Percentiles rank a stretch among this genome's conserved stretches.
Conservation (phyloP, 2,888 invertebrate species). For the Pyrrhosoma nymphula region DNA sequence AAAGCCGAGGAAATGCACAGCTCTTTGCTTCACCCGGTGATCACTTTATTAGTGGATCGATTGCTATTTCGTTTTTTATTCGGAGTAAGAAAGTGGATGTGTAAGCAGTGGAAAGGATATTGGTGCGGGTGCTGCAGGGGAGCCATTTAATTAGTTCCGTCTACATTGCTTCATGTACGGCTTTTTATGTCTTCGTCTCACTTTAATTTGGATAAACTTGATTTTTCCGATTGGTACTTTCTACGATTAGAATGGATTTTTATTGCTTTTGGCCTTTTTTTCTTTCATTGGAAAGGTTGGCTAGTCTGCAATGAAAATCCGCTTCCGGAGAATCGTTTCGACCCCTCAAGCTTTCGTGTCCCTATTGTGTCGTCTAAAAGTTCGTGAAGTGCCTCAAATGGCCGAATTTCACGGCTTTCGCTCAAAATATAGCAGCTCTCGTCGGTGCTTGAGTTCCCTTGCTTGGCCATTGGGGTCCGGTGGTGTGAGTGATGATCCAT, state of each 20-base stretch:
- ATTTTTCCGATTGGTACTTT: no score
- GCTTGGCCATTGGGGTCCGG: neutral
- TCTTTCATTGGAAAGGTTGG: neutral
- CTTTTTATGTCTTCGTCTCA: no score
- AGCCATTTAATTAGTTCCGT: no score
- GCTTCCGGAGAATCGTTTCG: neutral
- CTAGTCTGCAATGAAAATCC: neutral
- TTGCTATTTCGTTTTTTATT: no score
- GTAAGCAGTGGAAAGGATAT: no score
- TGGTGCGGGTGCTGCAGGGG: no score
- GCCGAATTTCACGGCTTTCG: slow-evolving; percentile 26
- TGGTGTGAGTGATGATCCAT: neutral
- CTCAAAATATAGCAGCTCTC: neutral
- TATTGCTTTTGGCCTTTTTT: neutral
- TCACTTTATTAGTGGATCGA: no score
- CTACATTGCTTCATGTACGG: no score
- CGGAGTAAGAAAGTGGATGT: no score
- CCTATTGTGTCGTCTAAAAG: neutral
- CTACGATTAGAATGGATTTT: neutral
- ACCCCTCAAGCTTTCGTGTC: neutral
- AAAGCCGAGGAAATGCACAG: no score
- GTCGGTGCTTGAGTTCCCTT: neutral
- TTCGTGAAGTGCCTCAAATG: neutral
- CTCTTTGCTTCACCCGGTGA: no score
- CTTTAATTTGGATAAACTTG: no score